Evolutionary conservation across 2,888 invertebrate genomes (phyloP).

Genomic region (Hoplodrina ambigua): DNA sequence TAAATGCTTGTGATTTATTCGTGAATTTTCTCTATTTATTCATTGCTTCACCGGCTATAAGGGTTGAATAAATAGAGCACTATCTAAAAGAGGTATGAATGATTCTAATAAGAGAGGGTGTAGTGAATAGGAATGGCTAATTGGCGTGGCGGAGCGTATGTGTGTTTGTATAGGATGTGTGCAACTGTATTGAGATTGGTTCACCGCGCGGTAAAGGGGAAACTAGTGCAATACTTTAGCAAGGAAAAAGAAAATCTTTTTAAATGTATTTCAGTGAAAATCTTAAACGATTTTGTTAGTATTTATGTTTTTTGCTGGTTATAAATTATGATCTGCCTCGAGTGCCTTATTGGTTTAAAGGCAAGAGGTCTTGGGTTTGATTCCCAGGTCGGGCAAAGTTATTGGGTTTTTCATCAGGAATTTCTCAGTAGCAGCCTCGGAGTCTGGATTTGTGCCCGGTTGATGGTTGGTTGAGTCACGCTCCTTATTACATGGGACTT

Average conservation of each 20-base stretch:
- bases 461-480: too few relatives aligned
- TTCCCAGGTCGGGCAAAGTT: too few relatives aligned
- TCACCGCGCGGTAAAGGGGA: conserved; percentile 26
- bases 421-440: too few relatives aligned
- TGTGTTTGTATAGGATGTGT: conserved; percentile 37
- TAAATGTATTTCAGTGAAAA: conserved; percentile 28
- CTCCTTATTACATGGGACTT: too few relatives aligned
- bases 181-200: conserved; percentile 42
- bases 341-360: too few relatives aligned
- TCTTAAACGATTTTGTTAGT: conserved; percentile 21
- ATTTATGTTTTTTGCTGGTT: neutral
- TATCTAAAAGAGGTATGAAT: conserved; percentile 52
- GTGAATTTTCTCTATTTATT: conserved; percentile 62
- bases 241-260: conserved; percentile 50
- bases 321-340: too few relatives aligned
- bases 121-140: conserved; percentile 52
- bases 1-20: conserved; percentile 69
- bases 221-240: conserved; percentile 40
- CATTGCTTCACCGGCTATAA: conserved; percentile 18
- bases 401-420: too few relatives aligned
- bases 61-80: conserved; percentile 29
- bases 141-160: conserved; percentile 50
- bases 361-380: too few relatives aligned
- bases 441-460: too few relatives aligned
- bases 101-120: conserved; percentile 50